A percentile compares a stretch with the other conserved stretches of the same genome.
Conservation (phyloP, 2,888 invertebrate genomes). For the Acleris sparsana region DNA sequence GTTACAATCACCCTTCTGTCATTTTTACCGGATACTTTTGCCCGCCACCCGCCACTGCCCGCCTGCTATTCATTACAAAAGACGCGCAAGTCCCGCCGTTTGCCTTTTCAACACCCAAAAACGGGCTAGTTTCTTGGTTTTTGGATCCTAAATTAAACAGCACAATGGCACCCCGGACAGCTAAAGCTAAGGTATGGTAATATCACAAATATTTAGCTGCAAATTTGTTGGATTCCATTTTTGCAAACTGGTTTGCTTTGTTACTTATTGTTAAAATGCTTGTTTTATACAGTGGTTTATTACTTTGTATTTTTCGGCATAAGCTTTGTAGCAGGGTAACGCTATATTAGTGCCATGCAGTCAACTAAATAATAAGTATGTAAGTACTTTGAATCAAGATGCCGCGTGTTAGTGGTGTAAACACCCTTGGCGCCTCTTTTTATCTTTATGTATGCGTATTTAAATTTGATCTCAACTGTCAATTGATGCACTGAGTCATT, state of each 20-base stretch:
- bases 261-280: conserved; percentile 45
- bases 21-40: conserved; percentile 71
- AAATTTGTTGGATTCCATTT: conserved; percentile 41
- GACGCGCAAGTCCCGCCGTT: conserved; percentile 47
- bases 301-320: conserved; percentile 6
- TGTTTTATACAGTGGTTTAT: conserved; percentile 13
- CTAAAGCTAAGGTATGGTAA: conserved; percentile 68
- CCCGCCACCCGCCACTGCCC: conserved; percentile 53
- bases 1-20: conserved; percentile 68
- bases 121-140: conserved; percentile 43
- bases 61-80: conserved; percentile 43
- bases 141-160: conserved; percentile 43
- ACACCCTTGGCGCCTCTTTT: conserved; percentile 35
- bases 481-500: conserved; percentile 14
- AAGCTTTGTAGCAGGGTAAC: not conserved
- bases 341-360: not conserved
- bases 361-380: not conserved
- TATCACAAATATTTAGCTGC: conserved; percentile 35
- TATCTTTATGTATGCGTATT: conserved; percentile 21
- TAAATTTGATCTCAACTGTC: conserved; percentile 28
- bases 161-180: conserved; percentile 73
- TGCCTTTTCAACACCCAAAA: conserved; percentile 38
- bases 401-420: conserved; percentile 32
- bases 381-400: conserved; percentile 2
- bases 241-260: conserved; percentile 58